Conservation (phyloP, 2,797 vertebrate genomes). For the Eptatretus atami region DNA sequence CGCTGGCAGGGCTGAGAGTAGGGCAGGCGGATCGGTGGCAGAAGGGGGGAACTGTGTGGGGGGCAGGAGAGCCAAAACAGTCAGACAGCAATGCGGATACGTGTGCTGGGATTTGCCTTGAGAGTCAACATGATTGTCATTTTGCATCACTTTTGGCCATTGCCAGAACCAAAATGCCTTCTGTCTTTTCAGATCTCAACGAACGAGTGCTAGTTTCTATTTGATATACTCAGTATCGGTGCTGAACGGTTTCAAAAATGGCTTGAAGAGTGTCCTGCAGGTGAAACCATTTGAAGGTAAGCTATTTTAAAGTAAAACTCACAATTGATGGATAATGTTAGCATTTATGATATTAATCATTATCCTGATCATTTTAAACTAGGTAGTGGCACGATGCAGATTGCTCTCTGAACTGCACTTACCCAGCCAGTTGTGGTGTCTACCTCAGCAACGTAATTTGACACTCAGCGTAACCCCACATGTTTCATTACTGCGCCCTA, state of each 20-base stretch:
- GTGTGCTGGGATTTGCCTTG: too few relatives aligned
- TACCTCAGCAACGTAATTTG: not conserved
- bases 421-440: not conserved
- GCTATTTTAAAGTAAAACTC: not conserved
- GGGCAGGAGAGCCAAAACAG: too few relatives aligned
- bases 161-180: not conserved
- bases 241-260: not conserved
- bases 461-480: not conserved
- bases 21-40: too few relatives aligned
- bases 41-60: too few relatives aligned
- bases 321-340: not conserved
- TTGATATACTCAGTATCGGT: not conserved
- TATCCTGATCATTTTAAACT: not conserved
- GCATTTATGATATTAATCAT: not conserved
- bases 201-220: not conserved
- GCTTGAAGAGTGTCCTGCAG: not conserved
- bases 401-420: not conserved
- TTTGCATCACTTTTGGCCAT: too few relatives aligned
- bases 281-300: not conserved
- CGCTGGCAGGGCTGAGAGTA: too few relatives aligned
- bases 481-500: too few relatives aligned
- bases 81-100: too few relatives aligned
- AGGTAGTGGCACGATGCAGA: conserved; percentile 1
- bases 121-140: too few relatives aligned
- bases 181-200: not conserved